Base-by-base conservation (phyloP, 1,140 invertebrate species). In the Ceratina japonica region DNA sequence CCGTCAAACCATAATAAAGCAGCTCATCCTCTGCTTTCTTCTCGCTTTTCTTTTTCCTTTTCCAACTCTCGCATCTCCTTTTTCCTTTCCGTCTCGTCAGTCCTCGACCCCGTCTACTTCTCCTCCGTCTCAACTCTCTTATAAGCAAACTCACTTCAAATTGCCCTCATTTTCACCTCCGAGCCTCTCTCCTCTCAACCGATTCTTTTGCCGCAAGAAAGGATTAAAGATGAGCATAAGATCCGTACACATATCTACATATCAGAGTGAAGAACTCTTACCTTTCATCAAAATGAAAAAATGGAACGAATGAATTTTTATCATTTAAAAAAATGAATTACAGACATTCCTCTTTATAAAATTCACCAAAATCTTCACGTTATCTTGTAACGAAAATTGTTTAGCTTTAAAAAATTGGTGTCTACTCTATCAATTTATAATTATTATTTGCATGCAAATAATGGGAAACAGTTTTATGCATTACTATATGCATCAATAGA, bases 101-200 rank as follows among this genome's bases (percentile, higher is more conserved):
- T 59, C 62, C 37, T 58, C 65, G 76, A 84, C 44, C 72, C 20
- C 54, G 73, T 68, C 64, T 56, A n/a, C 22, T 58, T 24, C 54
- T 51, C 58, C 61, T 52, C 59, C 65, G 68, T 78, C 76, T 82
- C 76, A 80, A 71, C 72, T 75, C 66, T 80, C 75, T 86, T 74
- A 75, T 56, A 75, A 69, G 78, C 81, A 81, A 86, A 83, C 82
- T 86, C 66, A 72, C 74, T 80, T 76, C 77, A 86, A 83, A 86
- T 86, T 86, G 81, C 81, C 75, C 84, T 86, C 84, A 86, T 86
- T 86, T 83, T 62, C 75, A 75, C 78, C 75, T 22, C 22, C 20
- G 18, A 49, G 22, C 20, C 61, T 7, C 51, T 22, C 18, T 20
- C 12, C 12, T 16, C 12, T 12, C 5, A 27, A 69, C 70, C 24